Evolutionary conservation across 2,888 invertebrate species (phyloP), one percentile per base, ranked within the genome.

Genomic region (Mantis religiosa): DNA sequence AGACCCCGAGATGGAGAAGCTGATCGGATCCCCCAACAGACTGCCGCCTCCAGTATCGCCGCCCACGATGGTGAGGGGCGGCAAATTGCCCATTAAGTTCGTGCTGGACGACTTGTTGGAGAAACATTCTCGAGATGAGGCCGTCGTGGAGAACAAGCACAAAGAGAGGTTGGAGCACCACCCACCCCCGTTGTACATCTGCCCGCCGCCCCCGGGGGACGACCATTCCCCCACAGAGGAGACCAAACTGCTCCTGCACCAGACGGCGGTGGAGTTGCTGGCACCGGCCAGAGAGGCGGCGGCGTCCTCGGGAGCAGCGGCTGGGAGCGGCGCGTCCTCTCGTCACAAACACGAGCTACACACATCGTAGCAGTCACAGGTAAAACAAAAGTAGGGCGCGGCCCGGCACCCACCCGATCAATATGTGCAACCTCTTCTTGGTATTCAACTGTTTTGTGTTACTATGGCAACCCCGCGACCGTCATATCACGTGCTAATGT

Each of bases 1-100:
- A 85, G 97, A 97, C 93, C 96, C 96, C 89, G 97, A 97, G 93
- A 96, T 96, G 91, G 97, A 97, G 93, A 95, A 96, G 91, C 94
- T 97, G 87, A 95, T 97, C 91, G 93, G 92, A 90, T 92, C 92
- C 92, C 81, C 93, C 92, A 90, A 89, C 83, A 90, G 90, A 85
- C 89, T 89, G 82, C 91, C 90, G 20, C 90, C 89, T n/a, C 90
- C 88, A 54, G 54, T 71, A 27, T 87, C 90, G 28, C 89, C 88
- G 90, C 91, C 88, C 90, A 90, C 86, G 34, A 28, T 83, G 82
- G 20, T 28, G 3, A 28, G 34, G 41, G 28, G 54, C 82, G 28
- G 20, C 12, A 83, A 88, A 12, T 91, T 92, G 87, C 92, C 92
- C 47, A 92, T 93, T 88, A 93, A 93, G 91, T 93, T 93, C 90